Conservation (phyloP, 2,888 invertebrate species). For the Oligia fasciuncula region DNA sequence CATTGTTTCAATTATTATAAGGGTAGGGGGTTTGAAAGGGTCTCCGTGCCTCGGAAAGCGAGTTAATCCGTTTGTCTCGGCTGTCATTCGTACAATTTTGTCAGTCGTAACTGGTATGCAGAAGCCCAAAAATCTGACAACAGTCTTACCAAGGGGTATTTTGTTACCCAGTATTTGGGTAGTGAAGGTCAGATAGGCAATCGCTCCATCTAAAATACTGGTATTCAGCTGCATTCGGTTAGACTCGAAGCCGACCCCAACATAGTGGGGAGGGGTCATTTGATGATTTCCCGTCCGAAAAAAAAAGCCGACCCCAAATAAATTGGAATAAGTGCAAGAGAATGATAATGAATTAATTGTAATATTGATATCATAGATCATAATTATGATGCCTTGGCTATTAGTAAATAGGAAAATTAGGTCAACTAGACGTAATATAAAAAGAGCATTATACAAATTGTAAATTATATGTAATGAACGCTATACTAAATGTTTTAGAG, state of each 20-base stretch:
- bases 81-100: not conserved
- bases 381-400: not conserved
- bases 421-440: too few species aligned
- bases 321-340: too few species aligned
- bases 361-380: not conserved
- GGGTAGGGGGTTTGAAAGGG: too few species aligned
- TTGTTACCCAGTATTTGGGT: not conserved
- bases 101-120: not conserved
- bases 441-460: too few species aligned
- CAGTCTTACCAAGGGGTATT: not conserved
- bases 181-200: not conserved
- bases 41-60: not conserved
- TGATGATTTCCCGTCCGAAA: too few species aligned
- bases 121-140: not conserved
- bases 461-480: too few species aligned
- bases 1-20: not conserved
- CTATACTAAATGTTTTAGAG: too few species aligned
- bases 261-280: too few species aligned
- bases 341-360: not conserved
- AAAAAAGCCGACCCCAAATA: too few species aligned
- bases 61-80: not conserved
- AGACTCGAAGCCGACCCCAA: too few species aligned
- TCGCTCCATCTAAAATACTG: not conserved
- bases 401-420: too few species aligned
- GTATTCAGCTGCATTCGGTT: not conserved